These are phyloP conservation scores for Chymomyza procnemis DNA, from an alignment of 2,888 invertebrate species.

Conservation along the genomic window DNA sequence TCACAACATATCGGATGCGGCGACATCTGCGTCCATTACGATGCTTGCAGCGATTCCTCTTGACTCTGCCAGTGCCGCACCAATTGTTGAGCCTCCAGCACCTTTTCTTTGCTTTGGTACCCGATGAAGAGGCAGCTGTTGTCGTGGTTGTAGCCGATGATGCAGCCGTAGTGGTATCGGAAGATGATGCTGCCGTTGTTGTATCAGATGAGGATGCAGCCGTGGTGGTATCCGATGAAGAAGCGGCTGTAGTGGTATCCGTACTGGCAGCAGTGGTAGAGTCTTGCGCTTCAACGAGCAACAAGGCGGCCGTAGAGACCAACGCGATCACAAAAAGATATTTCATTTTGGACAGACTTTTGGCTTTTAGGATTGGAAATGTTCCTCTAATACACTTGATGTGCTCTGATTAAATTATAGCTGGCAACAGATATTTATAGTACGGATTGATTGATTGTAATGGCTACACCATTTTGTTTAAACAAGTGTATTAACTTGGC, in stretches of 20 bases:
- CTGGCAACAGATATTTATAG: not conserved
- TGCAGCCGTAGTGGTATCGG: not conserved
- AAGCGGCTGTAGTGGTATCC: not conserved
- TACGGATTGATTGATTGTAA: not conserved
- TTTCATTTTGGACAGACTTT: not conserved
- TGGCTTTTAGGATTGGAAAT: not conserved
- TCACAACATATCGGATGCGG: not conserved
- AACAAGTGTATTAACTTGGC: not conserved
- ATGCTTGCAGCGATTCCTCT: not conserved
- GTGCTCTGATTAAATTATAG: not conserved
- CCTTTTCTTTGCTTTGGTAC: not conserved
- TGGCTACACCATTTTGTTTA: not conserved
- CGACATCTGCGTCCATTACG: not conserved
- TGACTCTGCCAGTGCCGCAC: not conserved
- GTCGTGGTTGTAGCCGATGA: not conserved
- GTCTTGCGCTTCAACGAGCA: not conserved
- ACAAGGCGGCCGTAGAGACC: not conserved
- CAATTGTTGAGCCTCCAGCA: not conserved
- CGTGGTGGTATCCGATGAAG: not conserved
- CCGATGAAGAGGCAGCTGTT: not conserved
- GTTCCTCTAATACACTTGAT: not conserved
- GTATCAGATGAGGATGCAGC: not conserved
- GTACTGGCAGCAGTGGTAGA: not conserved
- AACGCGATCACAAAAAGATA: not conserved
- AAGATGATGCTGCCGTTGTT: not conserved